Evolutionary conservation across 2,888 invertebrate genomes (phyloP).

Genomic region (Andrena marginata): DNA sequence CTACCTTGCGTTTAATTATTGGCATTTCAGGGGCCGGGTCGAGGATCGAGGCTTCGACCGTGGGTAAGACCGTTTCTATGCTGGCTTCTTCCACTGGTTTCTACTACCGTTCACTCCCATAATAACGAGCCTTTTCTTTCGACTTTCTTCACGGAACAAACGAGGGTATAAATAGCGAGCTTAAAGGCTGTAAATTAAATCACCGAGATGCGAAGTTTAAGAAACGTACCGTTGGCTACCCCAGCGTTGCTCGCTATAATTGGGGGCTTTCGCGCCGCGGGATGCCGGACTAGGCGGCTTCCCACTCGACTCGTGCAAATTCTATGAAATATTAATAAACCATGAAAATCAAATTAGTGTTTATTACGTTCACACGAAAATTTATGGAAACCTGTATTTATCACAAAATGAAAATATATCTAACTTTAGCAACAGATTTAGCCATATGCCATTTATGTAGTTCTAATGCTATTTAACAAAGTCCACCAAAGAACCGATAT

Average conservation of each 20-base stretch:
- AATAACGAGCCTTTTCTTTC: slow-evolving; percentile 42
- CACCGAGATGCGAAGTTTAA: slow-evolving; percentile 17
- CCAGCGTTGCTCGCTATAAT: background rate
- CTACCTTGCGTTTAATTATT: slow-evolving; percentile 66
- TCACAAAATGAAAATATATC: no score
- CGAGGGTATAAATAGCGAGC: slow-evolving; percentile 17
- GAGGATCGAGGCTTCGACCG: slow-evolving; percentile 37
- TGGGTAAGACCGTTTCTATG: slow-evolving; percentile 58
- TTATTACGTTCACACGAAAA: no score
- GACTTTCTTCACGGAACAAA: slow-evolving; percentile 20
- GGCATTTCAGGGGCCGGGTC: slow-evolving; percentile 54
- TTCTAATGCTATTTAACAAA: no score
- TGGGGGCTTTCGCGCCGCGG: no score
- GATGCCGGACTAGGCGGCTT: no score
- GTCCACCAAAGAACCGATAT: no score
- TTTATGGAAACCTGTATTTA: no score
- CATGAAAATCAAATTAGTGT: no score
- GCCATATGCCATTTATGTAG: no score
- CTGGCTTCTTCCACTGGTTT: slow-evolving; percentile 27
- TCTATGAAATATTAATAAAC: no score
- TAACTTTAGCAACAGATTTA: no score
- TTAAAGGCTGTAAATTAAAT: slow-evolving; percentile 17
- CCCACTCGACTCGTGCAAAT: no score
- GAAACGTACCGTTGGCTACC: slow-evolving; percentile 3
- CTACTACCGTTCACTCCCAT: slow-evolving; percentile 31